These are phyloP conservation scores for Eulemur rufifrons DNA, from an alignment of 2,113 vertebrate genomes.

Conservation along the genomic window DNA sequence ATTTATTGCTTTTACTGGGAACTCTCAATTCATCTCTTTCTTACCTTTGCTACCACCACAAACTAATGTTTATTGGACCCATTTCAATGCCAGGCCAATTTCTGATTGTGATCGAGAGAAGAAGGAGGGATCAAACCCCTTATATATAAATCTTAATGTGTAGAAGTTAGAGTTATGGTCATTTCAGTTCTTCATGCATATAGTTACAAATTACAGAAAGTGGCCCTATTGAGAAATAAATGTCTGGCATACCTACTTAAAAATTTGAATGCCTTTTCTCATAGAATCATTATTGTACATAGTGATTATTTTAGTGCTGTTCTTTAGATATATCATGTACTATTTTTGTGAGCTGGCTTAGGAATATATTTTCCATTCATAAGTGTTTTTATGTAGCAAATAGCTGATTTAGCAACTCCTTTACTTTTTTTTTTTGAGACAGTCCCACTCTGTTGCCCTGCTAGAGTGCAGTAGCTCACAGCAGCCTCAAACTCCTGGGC, in stretches of 20 bases:
- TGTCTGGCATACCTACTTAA: neutral
- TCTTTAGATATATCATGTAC: neutral
- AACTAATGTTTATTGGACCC: neutral
- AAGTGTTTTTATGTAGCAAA: neutral
- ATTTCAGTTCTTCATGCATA: neutral
- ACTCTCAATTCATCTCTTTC: neutral
- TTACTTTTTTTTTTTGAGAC: neutral
- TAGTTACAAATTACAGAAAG: neutral
- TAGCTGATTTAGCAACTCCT: neutral
- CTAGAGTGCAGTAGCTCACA: too few species aligned
- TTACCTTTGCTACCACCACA: neutral
- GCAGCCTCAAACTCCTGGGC: too few species aligned
- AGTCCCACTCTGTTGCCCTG: too few species aligned
- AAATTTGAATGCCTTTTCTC: slow-evolving; percentile 22
- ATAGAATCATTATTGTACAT: neutral
- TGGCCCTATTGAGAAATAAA: neutral
- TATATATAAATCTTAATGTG: neutral
- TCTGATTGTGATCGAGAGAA: neutral
- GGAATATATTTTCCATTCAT: slow-evolving; percentile 17
- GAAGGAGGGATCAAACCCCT: neutral
- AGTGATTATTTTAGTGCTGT: slow-evolving; percentile 2
- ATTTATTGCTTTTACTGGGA: neutral
- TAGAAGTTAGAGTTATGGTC: neutral
- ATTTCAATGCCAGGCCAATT: neutral
- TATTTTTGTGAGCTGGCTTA: slow-evolving; percentile 26